Evolutionary conservation across 2,888 invertebrate species (phyloP).

Genomic region (Acanthoscelides obtectus): DNA sequence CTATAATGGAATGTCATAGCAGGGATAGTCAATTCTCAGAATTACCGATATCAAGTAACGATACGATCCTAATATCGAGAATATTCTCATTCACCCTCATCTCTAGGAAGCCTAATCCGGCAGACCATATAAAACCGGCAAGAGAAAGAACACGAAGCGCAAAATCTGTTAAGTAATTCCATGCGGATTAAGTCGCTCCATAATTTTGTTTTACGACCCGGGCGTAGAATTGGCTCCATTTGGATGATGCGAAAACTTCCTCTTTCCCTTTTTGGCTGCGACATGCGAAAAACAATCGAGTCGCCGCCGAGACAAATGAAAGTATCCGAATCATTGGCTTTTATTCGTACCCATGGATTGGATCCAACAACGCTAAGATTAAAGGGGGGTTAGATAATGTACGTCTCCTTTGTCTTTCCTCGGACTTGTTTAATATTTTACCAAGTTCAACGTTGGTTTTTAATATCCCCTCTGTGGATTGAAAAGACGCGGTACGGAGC

Average conservation of each 20-base stretch:
- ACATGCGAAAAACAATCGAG: conserved; percentile 34
- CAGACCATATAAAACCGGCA: neutral
- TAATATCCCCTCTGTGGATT: neutral
- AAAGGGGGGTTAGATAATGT: neutral
- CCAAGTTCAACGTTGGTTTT: neutral
- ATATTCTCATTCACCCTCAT: neutral
- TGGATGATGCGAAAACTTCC: conserved; percentile 41
- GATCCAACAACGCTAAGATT: conserved; percentile 4
- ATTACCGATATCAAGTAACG: neutral
- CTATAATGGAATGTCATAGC: too few species aligned
- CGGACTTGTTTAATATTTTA: neutral
- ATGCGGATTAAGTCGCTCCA: conserved; percentile 42
- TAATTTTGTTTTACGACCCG: conserved; percentile 43
- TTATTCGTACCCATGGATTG: conserved; percentile 45
- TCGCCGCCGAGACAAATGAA: conserved; percentile 35
- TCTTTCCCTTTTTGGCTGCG: conserved; percentile 19
- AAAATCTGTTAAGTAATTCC: conserved; percentile 40
- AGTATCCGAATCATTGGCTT: conserved; percentile 45
- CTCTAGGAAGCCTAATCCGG: neutral
- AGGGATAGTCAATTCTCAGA: too few species aligned
- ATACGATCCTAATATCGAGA: neutral
- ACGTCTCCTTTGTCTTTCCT: neutral
- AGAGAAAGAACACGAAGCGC: conserved; percentile 21
- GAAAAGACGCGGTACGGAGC: neutral
- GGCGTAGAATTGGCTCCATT: conserved; percentile 42